These are phyloP conservation scores for Agonopterix heracliana DNA, from an alignment of 2,888 invertebrate species.

Conservation along the genomic window DNA sequence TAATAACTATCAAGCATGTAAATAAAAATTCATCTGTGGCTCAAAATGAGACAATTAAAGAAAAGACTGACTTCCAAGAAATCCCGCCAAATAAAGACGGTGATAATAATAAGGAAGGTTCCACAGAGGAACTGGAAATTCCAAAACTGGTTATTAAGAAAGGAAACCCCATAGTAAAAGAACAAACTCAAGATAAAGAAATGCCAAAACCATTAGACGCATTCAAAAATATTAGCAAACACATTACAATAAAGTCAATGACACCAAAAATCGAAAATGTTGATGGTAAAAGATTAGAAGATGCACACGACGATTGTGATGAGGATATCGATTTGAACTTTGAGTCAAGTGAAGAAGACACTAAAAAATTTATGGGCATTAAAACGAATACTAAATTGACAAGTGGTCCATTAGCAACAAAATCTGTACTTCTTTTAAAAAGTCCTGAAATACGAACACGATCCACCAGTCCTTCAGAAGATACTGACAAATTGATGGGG, in stretches of 20 bases:
- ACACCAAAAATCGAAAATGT: neutral
- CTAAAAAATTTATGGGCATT: conserved; percentile 8
- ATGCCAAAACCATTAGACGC: conserved; percentile 20
- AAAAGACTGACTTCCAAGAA: neutral
- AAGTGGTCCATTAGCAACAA: conserved; percentile 1
- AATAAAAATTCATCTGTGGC: conserved; percentile 1
- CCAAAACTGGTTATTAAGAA: neutral
- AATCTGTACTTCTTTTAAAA: conserved; percentile 8
- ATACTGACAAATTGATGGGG: conserved; percentile 8
- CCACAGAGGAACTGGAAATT: neutral
- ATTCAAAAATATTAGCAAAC: conserved; percentile 36
- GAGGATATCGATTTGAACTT: conserved; percentile 19
- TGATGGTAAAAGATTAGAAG: conserved; percentile 9
- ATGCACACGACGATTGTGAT: conserved; percentile 15
- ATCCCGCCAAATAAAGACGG: neutral
- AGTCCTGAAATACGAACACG: conserved; percentile 7
- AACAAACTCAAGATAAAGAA: neutral
- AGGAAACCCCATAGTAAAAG: neutral
- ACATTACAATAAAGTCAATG: conserved; percentile 37
- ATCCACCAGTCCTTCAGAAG: conserved; percentile 7
- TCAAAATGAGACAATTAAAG: neutral
- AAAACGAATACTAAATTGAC: conserved; percentile 1
- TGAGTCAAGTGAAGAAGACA: conserved; percentile 13
- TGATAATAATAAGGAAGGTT: neutral
- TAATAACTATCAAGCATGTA: conserved; percentile 48